Evolutionary conservation across 2,888 invertebrate species (phyloP).

Genomic region (Drosophila gaucha): DNA sequence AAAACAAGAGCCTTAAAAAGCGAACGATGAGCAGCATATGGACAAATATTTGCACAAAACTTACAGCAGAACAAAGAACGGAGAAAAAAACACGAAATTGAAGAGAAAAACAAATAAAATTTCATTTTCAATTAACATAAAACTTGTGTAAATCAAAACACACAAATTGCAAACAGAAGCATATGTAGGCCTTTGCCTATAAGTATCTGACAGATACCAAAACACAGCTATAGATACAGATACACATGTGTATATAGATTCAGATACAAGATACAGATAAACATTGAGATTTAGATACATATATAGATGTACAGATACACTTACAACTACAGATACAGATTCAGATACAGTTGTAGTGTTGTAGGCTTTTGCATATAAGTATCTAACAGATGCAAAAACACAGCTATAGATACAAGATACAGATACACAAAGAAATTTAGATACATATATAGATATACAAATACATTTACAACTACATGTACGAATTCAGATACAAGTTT

Average conservation of each 20-base stretch:
- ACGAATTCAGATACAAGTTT: too few species aligned
- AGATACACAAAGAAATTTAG: not conserved
- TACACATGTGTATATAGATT: not conserved
- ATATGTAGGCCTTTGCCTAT: constrained; percentile 17
- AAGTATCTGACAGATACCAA: constrained; percentile 31
- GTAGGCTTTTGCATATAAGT: constrained; percentile 18
- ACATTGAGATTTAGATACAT: not conserved
- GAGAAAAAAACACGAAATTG: not conserved
- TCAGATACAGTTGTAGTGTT: too few species aligned
- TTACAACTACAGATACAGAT: too few species aligned
- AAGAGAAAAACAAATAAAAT: constrained; percentile 29
- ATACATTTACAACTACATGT: too few species aligned
- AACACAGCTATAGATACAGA: constrained; percentile 6
- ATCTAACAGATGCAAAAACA: constrained; percentile 31
- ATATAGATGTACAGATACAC: too few species aligned
- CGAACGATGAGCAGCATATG: constrained; percentile 21
- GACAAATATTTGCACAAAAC: constrained; percentile 58
- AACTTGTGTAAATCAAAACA: constrained; percentile 47
- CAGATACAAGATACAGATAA: constrained; percentile 13
- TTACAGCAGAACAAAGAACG: constrained; percentile 18
- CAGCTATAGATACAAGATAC: constrained; percentile 9
- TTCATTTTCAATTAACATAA: constrained; percentile 64
- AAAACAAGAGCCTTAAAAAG: constrained; percentile 3
- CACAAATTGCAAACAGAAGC: constrained; percentile 35
- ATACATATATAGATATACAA: too few species aligned